Evolutionary conservation across 2,113 vertebrate species (phyloP).

Genomic region (Leptosomus discolor): DNA sequence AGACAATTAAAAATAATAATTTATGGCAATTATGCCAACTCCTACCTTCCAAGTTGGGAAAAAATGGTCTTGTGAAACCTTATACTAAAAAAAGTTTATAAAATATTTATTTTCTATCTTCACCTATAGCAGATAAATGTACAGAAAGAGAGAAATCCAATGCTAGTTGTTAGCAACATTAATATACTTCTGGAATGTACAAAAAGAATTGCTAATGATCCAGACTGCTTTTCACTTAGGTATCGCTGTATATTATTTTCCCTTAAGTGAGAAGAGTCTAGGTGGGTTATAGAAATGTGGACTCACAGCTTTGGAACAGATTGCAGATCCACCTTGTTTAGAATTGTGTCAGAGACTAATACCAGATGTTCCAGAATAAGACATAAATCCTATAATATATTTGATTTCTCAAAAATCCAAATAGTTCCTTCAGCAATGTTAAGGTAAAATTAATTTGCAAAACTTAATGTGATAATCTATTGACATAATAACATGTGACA

Average conservation of each 20-base stretch:
- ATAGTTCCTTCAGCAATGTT: background rate
- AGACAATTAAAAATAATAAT: background rate
- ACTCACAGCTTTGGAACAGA: background rate
- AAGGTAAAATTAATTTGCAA: background rate
- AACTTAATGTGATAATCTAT: background rate
- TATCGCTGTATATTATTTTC: background rate
- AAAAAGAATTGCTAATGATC: background rate
- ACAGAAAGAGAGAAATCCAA: background rate
- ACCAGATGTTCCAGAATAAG: background rate
- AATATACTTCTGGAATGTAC: background rate
- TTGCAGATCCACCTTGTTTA: background rate
- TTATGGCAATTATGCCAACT: background rate
- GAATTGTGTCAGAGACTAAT: background rate
- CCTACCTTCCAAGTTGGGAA: background rate
- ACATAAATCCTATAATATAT: background rate
- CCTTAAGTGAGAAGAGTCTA: background rate
- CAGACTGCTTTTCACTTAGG: background rate
- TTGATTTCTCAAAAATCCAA: background rate
- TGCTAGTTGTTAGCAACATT: background rate
- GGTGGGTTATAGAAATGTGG: background rate
- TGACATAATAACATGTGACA: background rate
- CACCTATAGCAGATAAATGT: background rate
- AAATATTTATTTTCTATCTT: background rate
- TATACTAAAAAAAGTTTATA: background rate
- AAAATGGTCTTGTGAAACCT: background rate